Evolutionary conservation across 2,797 vertebrate genomes (phyloP).

Genomic region (Arrhamphus sclerolepis): DNA sequence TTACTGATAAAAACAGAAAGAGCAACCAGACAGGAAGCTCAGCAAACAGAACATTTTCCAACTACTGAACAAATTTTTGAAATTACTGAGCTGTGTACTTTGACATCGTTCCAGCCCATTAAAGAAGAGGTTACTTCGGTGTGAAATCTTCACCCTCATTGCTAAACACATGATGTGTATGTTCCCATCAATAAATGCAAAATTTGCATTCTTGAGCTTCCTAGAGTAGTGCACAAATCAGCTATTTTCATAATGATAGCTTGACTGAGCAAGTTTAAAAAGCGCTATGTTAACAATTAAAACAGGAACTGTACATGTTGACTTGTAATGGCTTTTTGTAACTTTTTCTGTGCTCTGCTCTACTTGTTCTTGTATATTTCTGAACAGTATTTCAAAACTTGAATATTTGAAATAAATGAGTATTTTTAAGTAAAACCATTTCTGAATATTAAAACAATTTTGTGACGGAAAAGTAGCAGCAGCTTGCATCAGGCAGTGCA

Average conservation of each 20-base stretch:
- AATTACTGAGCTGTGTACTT: slow-evolving; percentile 48
- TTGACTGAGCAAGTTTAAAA: slow-evolving; percentile 65
- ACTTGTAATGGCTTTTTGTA: slow-evolving; percentile 5
- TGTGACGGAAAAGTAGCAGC: background rate
- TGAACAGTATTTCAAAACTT: slow-evolving; percentile 18
- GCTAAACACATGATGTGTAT: slow-evolving; percentile 13
- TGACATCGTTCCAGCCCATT: slow-evolving; percentile 41
- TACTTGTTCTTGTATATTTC: slow-evolving; percentile 30
- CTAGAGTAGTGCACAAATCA: slow-evolving; percentile 27
- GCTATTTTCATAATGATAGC: slow-evolving; percentile 40
- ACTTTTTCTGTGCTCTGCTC: slow-evolving; percentile 22
- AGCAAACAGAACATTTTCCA: slow-evolving; percentile 7
- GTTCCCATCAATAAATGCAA: background rate
- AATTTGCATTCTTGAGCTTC: slow-evolving; percentile 1
- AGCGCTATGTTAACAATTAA: slow-evolving; percentile 54
- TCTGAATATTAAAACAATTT: background rate
- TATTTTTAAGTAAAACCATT: slow-evolving; percentile 57
- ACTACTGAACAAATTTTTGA: slow-evolving; percentile 50
- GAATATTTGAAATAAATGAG: slow-evolving; percentile 58
- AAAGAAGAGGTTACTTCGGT: slow-evolving; percentile 47
- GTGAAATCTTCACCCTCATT: slow-evolving; percentile 28
- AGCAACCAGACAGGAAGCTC: no score
- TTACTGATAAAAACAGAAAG: no score
- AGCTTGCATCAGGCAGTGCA: background rate
- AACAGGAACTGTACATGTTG: slow-evolving; percentile 47